A percentile compares a stretch with the other conserved stretches of the same genome.
Evolutionary conservation across 1,140 invertebrate genomes (phyloP).

Genomic region (Caligus rogercresseyi): DNA sequence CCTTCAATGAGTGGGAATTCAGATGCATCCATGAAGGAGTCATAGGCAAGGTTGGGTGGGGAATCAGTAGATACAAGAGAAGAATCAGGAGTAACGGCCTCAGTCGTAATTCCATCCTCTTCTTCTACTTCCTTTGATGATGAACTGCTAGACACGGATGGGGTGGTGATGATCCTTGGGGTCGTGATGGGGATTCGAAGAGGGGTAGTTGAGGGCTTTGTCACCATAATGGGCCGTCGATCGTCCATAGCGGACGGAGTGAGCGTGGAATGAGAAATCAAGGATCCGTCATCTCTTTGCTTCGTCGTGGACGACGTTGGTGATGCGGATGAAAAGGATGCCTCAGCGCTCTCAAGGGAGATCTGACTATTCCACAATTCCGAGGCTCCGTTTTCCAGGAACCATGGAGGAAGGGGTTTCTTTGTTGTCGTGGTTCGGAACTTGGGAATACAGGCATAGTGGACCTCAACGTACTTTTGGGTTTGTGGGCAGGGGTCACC

Average conservation of each 20-base stretch:
- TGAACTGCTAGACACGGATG: not conserved
- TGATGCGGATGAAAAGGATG: not conserved
- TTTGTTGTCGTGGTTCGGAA: slow-evolving; percentile 11
- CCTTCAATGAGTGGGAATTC: not conserved
- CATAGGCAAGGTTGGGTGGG: not conserved
- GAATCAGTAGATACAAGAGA: not conserved
- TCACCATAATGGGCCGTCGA: not conserved
- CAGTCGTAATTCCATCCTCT: too few relatives aligned
- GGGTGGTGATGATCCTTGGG: not conserved
- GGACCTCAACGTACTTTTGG: slow-evolving; percentile 82
- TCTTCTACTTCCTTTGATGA: too few relatives aligned
- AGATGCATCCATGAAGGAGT: not conserved
- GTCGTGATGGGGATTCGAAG: not conserved
- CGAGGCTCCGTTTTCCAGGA: slow-evolving; percentile 7
- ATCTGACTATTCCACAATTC: slow-evolving; percentile 18
- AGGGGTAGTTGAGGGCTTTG: not conserved
- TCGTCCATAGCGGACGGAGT: not conserved
- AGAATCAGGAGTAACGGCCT: not conserved
- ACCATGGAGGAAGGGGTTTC: slow-evolving; percentile 18
- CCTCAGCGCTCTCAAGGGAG: not conserved
- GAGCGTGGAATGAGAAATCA: too few relatives aligned
- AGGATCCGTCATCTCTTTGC: too few relatives aligned
- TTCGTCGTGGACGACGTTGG: not conserved
- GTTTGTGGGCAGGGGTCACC: slow-evolving; percentile 82
- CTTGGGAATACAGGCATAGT: slow-evolving; percentile 64